Percentiles rank a stretch among this genome's conserved stretches.
phyloP scores from a whole-genome alignment of 2,113 vertebrate genomes.

The Atlantisia rogersi region DNA sequence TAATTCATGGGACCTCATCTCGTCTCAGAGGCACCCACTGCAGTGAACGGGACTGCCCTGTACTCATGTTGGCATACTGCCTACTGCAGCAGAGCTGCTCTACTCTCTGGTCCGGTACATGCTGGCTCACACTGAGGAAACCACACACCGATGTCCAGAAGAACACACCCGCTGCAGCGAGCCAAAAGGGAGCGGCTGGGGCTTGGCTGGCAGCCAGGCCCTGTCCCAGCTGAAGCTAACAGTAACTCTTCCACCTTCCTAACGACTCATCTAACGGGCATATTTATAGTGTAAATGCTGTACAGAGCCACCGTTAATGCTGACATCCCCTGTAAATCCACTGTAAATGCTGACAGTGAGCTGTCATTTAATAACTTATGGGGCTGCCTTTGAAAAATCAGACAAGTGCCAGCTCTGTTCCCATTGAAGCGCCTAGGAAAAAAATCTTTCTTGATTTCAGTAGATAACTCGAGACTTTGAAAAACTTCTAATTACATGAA shows the following conservation, averaged over 20 bases:
- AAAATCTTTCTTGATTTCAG: not conserved
- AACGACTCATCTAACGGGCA: not conserved
- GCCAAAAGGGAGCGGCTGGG: not conserved
- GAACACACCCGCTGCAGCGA: not conserved
- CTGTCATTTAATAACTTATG: not conserved
- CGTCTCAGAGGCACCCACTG: not conserved
- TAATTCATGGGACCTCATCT: not conserved
- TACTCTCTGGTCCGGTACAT: not conserved
- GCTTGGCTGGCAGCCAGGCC: not conserved
- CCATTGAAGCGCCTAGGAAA: not conserved
- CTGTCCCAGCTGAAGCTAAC: not conserved
- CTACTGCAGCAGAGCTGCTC: not conserved
- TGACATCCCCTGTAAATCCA: not conserved
- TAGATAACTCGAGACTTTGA: not conserved
- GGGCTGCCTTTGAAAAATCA: not conserved
- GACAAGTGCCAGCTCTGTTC: not conserved
- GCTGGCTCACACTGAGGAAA: not conserved
- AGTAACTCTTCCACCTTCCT: not conserved
- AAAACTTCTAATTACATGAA: not conserved
- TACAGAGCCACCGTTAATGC: not conserved
- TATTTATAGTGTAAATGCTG: not conserved
- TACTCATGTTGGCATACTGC: not conserved
- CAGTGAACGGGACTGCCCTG: not conserved
- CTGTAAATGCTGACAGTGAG: not conserved
- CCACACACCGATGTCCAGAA: no score